A percentile compares a stretch with the other conserved stretches of the same genome.
These are phyloP conservation scores for Dryobota labecula DNA, from an alignment of 2,888 invertebrate species.

Conservation along the genomic window DNA sequence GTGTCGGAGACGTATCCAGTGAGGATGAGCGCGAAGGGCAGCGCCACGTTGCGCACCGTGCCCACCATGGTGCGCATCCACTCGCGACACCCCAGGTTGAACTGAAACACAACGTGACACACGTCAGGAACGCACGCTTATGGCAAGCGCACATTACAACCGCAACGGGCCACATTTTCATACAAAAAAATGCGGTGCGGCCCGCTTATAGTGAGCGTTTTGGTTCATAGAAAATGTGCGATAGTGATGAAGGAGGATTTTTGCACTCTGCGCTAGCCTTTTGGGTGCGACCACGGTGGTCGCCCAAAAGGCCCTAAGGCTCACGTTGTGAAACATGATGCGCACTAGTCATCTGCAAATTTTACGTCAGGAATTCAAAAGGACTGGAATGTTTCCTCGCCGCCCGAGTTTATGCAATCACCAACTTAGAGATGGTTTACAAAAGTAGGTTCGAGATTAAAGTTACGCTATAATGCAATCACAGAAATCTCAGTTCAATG, in stretches of 20 bases:
- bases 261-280: background rate
- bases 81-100: conserved; percentile 91
- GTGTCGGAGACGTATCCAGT: conserved; percentile 93
- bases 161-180: background rate
- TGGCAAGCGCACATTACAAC: background rate
- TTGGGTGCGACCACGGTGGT: too few relatives aligned
- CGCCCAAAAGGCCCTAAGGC: too few relatives aligned
- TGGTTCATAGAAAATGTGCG: background rate
- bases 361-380: background rate
- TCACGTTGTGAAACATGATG: background rate
- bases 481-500: background rate
- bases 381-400: background rate
- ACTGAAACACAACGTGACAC: conserved; percentile 84
- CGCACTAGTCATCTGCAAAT: too few relatives aligned
- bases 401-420: background rate
- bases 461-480: background rate
- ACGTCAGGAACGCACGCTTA: background rate
- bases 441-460: conserved; percentile 7
- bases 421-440: background rate
- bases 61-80: conserved; percentile 94
- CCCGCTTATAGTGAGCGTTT: background rate
- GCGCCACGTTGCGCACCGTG: conserved; percentile 93
- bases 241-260: background rate
- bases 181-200: background rate
- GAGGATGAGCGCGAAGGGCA: conserved; percentile 92